These are phyloP conservation scores for Trypoxylus dichotomus DNA, from an alignment of 1,140 invertebrate genomes.

Conservation along the genomic window DNA sequence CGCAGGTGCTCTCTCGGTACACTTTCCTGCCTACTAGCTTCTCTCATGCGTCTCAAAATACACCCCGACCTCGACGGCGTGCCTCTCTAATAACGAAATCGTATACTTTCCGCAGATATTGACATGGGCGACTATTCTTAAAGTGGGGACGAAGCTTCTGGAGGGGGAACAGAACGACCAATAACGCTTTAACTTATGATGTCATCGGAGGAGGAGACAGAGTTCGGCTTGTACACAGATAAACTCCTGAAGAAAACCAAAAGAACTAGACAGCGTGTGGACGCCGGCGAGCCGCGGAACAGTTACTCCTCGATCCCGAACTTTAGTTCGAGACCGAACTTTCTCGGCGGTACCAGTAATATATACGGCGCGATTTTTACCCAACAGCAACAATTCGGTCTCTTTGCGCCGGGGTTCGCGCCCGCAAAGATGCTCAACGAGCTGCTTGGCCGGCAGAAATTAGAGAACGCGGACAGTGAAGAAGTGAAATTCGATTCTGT, in stretches of 20 bases:
- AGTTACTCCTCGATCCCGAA: slow-evolving; percentile 87
- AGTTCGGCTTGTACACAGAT: slow-evolving; percentile 86
- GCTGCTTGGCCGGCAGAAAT: slow-evolving; percentile 71
- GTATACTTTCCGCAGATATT: slow-evolving; percentile 51
- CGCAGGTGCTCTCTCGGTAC: slow-evolving; percentile 36
- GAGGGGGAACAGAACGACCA: slow-evolving; percentile 59
- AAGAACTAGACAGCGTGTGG: slow-evolving; percentile 89
- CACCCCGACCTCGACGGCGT: background rate
- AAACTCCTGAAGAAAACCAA: slow-evolving; percentile 86
- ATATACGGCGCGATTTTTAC: slow-evolving; percentile 81
- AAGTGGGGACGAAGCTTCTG: slow-evolving; percentile 53
- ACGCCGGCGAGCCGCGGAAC: slow-evolving; percentile 91
- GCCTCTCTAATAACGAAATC: slow-evolving; percentile 23
- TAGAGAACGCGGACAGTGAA: slow-evolving; percentile 53
- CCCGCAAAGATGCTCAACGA: slow-evolving; percentile 85
- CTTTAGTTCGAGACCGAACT: slow-evolving; percentile 80
- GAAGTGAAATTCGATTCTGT: slow-evolving; percentile 49
- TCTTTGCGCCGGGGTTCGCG: slow-evolving; percentile 76
- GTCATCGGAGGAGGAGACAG: slow-evolving; percentile 91
- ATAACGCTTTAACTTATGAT: slow-evolving; percentile 80
- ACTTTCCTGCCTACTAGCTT: slow-evolving; percentile 3
- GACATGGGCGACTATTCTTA: slow-evolving; percentile 56
- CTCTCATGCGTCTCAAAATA: slow-evolving; percentile 1
- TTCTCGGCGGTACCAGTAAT: slow-evolving; percentile 71
- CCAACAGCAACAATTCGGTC: slow-evolving; percentile 73